Base-by-base conservation (phyloP, 2,888 invertebrate species). In the Drosophila vallismaia region DNA sequence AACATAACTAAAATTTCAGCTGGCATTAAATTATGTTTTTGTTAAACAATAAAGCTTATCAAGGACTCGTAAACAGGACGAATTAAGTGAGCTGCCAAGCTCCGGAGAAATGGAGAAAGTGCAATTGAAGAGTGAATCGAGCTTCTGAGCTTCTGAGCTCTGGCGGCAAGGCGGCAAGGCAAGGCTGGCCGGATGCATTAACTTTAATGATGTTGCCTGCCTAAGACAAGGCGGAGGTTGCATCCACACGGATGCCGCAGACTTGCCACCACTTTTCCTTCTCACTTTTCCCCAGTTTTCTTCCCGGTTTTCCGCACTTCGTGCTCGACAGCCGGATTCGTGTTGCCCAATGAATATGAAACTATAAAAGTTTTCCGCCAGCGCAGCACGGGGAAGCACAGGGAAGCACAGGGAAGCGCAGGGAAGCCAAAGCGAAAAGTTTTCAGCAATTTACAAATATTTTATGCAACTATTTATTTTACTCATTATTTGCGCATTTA, bases 391-490 rank as follows among this genome's bases (percentile, higher is more conserved):
- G 44, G 42, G 31, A 44, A 40, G 38, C 38, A 29, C 19, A 19
- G 2, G 36, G 28, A 14, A 33, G 33, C 33, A 14, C 33, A 10
- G 29, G 14, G 14, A 1, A 14, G 14, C 19, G 19, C 19, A 19
- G 19, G 19, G 19, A 1, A 0, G 19, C 2, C 19, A 19, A 33
- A 42, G 50, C 66, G 68, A 71, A 71, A 74, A 75, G 42, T 74
- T 74, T 74, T 44, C 75, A 74, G 71, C 74, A 74, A 74, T 75
- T 74, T 74, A 74, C 75, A 74, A 74, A 74, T 74, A 74, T 74
- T 74, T 74, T 75, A 75, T 74, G 69, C 74, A 74, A 74, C 74
- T 74, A 74, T 74, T 74, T 74, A 75, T 74, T 74, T 75, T 71
- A 75, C 74, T 74, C 74, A 74, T 74, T 74, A 74, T 74, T 74